Percentiles rank a stretch among this genome's conserved stretches.
Evolutionary conservation across 2,888 invertebrate species (phyloP).

Genomic region (Macrophya annulata): DNA sequence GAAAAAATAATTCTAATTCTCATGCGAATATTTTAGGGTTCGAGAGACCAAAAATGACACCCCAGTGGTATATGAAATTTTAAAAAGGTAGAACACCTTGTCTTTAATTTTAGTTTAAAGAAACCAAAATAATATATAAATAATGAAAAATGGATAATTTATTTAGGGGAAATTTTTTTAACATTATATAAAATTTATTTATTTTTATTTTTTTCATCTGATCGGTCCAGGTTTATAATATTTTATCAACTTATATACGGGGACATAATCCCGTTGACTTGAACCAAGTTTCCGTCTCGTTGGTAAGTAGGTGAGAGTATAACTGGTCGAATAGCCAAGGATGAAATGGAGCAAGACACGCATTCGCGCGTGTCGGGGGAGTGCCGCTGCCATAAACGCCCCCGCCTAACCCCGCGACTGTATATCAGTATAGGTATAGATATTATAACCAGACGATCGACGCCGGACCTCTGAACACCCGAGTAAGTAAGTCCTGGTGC

Average conservation of each 20-base stretch:
- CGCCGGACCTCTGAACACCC: background rate
- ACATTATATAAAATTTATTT: too few species aligned
- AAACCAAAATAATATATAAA: too few species aligned
- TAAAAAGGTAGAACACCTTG: background rate
- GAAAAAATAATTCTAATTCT: background rate
- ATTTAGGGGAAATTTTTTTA: background rate
- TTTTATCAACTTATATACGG: background rate
- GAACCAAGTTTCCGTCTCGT: constrained; percentile 75
- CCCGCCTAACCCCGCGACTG: constrained; percentile 36
- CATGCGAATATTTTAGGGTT: background rate
- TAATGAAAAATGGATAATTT: too few species aligned
- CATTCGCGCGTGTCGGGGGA: constrained; percentile 79
- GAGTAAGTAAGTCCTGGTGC: background rate
- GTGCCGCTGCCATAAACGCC: constrained; percentile 65
- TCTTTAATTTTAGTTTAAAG: too few species aligned
- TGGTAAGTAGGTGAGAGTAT: constrained; percentile 75
- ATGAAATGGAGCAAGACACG: constrained; percentile 79
- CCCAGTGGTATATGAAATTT: background rate
- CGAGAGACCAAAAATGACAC: background rate
- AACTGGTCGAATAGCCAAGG: constrained; percentile 74
- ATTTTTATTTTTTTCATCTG: too few species aligned
- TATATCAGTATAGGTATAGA: background rate
- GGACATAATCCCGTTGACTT: constrained; percentile 22
- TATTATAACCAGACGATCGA: background rate
- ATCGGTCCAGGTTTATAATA: background rate